phyloP scores from a whole-genome alignment of 2,888 invertebrate species.

The Lepetodrilus schrolli region DNA sequence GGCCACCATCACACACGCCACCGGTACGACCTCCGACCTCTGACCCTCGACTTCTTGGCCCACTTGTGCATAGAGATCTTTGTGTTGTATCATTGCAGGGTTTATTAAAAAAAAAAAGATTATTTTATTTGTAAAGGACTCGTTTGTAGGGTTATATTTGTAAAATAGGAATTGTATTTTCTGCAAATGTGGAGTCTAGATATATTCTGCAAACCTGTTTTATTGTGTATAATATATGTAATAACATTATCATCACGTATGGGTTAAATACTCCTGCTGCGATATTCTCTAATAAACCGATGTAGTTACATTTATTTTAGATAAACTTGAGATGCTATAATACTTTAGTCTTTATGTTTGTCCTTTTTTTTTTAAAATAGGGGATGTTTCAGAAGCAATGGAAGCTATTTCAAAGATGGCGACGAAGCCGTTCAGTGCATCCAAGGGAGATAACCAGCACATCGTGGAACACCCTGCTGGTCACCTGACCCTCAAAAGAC shows the following conservation, averaged over 20 bases:
- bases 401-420: conserved; percentile 67
- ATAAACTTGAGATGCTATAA: no score
- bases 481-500: conserved; percentile 71
- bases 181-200: no score
- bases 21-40: conserved; percentile 61
- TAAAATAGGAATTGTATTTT: no score
- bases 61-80: neutral
- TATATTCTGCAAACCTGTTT: no score
- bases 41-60: no score
- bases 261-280: no score
- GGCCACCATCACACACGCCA: conserved; percentile 66
- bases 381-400: conserved; percentile 69
- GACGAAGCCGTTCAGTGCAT: conserved; percentile 65
- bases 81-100: neutral
- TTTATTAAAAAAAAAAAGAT: neutral
- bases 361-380: no score
- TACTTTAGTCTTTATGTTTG: no score
- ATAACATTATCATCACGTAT: no score
- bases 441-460: conserved; percentile 62
- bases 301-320: no score
- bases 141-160: neutral
- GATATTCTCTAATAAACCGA: no score
- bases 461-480: conserved; percentile 72
- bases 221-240: no score
- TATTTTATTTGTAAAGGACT: neutral